Base-by-base conservation (phyloP, 2,888 invertebrate species). In the Prenolepis imparis region DNA sequence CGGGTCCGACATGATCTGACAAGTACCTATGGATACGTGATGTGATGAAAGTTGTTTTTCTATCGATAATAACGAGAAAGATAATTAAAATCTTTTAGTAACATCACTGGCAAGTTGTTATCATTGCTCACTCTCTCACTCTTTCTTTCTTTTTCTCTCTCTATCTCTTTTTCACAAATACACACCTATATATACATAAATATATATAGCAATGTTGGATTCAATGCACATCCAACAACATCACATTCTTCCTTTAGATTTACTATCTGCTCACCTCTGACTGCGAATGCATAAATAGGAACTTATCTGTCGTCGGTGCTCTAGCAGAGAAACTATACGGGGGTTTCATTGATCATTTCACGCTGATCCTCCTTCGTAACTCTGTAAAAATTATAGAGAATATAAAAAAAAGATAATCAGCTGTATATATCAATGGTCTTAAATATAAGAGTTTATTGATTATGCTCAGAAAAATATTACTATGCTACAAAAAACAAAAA, bases 21-120 rank as follows among this genome's bases (percentile, higher is more conserved):
- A 83, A 88, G 89, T 92, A 91, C 90, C 90, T 91, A 90, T 66
- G 88, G 86, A 88, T 89, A 89, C 87, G 91, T 90, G 88, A 91
- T 93, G 91, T 92, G 91, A 92, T 92, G 91, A 90, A 92, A 92
- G 89, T 92, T 92, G 91, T 91, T 91, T 91, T 91, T 91, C 91
- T 80, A 80, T 80, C 78, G 59, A 80, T 80, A 80, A 78, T 78
- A 59, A 78, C 73, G 41, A 72, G 86, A 88, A 85, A 88, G 80
- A 88, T 89, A 81, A 91, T 91, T 92, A 92, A 92, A 91, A 74
- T 89, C 85, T 91, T 91, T 92, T 87, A 90, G 88, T 87, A 91
- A 90, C 63, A 90, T 88, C 83, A 89, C 64, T 88, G 73, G 66
- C 81, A 87, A 85, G 84, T 89, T 90, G 84, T 88, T 81, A 48